phyloP scores from a whole-genome alignment of 2,888 invertebrate species.

The Xylota segnis region DNA sequence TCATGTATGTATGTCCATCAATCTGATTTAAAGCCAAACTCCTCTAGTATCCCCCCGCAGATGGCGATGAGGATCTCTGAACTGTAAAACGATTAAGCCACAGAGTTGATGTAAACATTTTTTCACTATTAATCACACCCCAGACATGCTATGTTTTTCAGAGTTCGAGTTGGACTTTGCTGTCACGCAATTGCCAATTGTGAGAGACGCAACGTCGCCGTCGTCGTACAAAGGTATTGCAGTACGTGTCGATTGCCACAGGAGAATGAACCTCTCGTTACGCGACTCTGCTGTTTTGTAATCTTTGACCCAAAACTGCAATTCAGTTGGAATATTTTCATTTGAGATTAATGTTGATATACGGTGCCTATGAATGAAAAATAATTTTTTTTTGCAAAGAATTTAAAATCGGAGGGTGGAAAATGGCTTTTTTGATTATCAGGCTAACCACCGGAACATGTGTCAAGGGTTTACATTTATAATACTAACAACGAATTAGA shows the following conservation, averaged over 20 bases:
- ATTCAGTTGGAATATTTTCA: conserved; percentile 44
- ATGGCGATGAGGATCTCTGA: too few species aligned
- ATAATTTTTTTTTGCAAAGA: conserved; percentile 34
- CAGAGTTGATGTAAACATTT: conserved; percentile 51
- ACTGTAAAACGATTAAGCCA: conserved; percentile 53
- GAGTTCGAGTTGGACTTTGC: conserved; percentile 36
- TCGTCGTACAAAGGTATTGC: not conserved
- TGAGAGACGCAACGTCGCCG: conserved; percentile 36
- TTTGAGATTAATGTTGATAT: conserved; percentile 61
- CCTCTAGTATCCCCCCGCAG: conserved; percentile 5
- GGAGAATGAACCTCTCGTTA: conserved; percentile 40
- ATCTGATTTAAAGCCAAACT: conserved; percentile 52
- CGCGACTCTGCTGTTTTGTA: conserved; percentile 37
- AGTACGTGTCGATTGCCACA: conserved; percentile 26
- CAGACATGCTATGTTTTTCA: conserved; percentile 62
- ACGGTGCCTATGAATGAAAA: conserved; percentile 44
- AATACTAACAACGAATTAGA: conserved; percentile 24
- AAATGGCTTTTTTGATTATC: not conserved
- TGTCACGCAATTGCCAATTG: conserved; percentile 67
- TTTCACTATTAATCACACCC: conserved; percentile 64
- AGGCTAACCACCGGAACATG: conserved; percentile 21
- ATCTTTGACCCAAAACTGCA: conserved; percentile 69
- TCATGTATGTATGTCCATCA: conserved; percentile 35
- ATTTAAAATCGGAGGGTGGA: conserved; percentile 15
- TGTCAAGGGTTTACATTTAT: conserved; percentile 60